Percentiles rank a stretch among this genome's conserved stretches.
phyloP scores from a whole-genome alignment of 2,113 vertebrate genomes.

The Nibea albiflora region DNA sequence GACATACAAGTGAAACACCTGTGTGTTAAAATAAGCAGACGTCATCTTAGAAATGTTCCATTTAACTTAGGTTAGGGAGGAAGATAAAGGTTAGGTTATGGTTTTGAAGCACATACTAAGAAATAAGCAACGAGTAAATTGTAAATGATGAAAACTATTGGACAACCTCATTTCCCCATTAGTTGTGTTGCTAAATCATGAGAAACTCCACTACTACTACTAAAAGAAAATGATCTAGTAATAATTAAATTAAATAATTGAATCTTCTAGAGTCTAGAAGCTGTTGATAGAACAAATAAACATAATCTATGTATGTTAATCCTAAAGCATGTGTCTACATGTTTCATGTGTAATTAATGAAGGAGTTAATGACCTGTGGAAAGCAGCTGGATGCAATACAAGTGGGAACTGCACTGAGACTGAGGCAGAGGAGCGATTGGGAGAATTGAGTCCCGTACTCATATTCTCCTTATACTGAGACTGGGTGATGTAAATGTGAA shows the following conservation, averaged over 20 bases:
- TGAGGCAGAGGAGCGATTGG: neutral
- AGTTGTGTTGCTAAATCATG: neutral
- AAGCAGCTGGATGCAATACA: conserved; percentile 44
- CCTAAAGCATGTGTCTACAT: neutral
- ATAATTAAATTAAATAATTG: neutral
- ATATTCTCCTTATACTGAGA: neutral
- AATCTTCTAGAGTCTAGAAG: neutral
- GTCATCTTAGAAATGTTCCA: neutral
- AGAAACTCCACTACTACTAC: neutral
- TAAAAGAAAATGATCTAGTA: neutral
- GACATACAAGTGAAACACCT: neutral
- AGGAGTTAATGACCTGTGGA: conserved; percentile 45
- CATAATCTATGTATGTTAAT: neutral
- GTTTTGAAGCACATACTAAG: neutral
- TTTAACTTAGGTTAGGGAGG: neutral
- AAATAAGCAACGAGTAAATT: neutral
- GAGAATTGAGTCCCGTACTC: neutral
- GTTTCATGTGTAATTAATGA: conserved; percentile 51
- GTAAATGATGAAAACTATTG: neutral
- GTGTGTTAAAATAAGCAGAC: neutral
- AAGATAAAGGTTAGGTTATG: neutral
- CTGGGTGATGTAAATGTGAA: neutral
- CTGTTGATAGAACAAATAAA: conserved; percentile 14
- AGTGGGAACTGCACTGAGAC: conserved; percentile 9
- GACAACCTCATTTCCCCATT: neutral